A percentile compares a stretch with the other conserved stretches of the same genome.
phyloP scores from a whole-genome alignment of 2,113 vertebrate genomes.

The Sebastes schlegelii region DNA sequence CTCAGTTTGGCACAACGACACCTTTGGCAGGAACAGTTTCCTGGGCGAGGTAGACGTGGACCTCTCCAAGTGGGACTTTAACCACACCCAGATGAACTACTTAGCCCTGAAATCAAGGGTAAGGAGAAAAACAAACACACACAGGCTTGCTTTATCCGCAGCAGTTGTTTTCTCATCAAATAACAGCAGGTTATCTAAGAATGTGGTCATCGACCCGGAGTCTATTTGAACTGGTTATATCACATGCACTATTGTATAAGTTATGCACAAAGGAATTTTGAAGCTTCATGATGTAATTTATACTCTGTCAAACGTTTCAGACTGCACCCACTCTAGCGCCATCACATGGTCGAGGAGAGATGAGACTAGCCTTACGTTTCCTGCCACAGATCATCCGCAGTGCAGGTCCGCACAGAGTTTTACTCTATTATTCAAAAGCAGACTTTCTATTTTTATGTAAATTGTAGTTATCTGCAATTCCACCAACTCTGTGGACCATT shows the following conservation, averaged over 20 bases:
- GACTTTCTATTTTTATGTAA: neutral
- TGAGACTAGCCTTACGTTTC: constrained; percentile 93
- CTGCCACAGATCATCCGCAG: constrained; percentile 88
- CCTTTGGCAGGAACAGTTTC: constrained; percentile 95
- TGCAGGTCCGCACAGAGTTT: constrained; percentile 61
- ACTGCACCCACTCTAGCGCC: constrained; percentile 78
- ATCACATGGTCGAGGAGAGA: constrained; percentile 88
- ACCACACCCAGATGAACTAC: constrained; percentile 89
- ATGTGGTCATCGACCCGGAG: constrained; percentile 1
- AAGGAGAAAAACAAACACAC: constrained; percentile 32
- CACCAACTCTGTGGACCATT: too few species aligned
- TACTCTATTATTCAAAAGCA: neutral
- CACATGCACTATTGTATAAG: constrained; percentile 13
- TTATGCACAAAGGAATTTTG: constrained; percentile 12
- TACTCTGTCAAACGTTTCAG: constrained; percentile 72
- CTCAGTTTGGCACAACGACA: constrained; percentile 97
- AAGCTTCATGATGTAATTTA: constrained; percentile 10
- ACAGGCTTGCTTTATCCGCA: constrained; percentile 23
- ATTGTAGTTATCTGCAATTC: neutral
- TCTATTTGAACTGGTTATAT: constrained; percentile 33
- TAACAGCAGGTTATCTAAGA: constrained; percentile 8
- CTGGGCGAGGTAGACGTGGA: constrained; percentile 95
- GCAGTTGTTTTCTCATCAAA: constrained; percentile 40
- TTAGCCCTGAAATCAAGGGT: constrained; percentile 91
- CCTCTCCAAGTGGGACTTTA: constrained; percentile 93